Conservation (phyloP, 2,113 vertebrate species). For the Onychostoma macrolepis region DNA sequence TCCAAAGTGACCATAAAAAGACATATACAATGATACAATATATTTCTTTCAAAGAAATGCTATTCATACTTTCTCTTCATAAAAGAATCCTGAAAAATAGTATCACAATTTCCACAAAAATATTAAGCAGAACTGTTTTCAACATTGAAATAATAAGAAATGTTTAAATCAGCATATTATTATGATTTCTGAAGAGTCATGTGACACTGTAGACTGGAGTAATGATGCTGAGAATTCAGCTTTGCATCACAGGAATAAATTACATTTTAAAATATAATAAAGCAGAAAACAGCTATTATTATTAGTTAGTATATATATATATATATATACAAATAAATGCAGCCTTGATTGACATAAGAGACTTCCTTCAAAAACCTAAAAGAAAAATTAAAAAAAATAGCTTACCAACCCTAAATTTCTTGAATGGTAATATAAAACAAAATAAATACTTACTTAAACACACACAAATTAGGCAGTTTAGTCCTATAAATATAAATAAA, state of each 20-base stretch:
- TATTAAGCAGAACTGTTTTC: neutral
- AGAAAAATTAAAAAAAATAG: too few relatives aligned
- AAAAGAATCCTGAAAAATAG: neutral
- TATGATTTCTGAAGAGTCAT: too few relatives aligned
- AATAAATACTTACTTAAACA: neutral
- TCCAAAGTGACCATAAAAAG: neutral
- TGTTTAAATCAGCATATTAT: neutral
- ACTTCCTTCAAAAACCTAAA: too few relatives aligned
- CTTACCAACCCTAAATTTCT: neutral
- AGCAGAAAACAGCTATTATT: too few relatives aligned
- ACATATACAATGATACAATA: neutral
- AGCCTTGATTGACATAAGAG: too few relatives aligned
- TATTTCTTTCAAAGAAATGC: neutral
- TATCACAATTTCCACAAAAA: too few relatives aligned
- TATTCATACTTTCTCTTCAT: neutral
- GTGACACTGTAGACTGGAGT: too few relatives aligned
- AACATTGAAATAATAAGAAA: neutral
- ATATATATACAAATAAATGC: too few relatives aligned
- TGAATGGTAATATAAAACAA: neutral
- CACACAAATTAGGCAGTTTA: neutral
- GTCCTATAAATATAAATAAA: neutral
- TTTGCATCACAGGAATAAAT: too few relatives aligned
- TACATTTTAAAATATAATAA: too few relatives aligned
- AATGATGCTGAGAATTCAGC: too few relatives aligned
- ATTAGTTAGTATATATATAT: too few relatives aligned